These are phyloP conservation scores for Asbolus verrucosus DNA, from an alignment of 1,140 invertebrate species.

Conservation along the genomic window DNA sequence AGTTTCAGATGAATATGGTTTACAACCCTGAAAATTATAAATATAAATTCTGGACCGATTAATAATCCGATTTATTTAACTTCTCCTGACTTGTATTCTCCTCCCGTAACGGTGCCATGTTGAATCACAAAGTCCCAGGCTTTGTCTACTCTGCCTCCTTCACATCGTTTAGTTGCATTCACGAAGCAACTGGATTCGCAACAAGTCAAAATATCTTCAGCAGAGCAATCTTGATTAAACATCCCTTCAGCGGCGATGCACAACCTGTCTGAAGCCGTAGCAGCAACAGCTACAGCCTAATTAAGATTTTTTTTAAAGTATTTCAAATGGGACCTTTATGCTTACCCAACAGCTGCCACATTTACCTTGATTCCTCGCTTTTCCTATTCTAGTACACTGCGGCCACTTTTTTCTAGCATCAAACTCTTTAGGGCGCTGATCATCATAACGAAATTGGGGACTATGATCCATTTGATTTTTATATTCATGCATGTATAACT, in stretches of 20 bases:
- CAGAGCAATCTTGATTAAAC: neutral
- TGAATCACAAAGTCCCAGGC: neutral
- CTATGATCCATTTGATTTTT: no score
- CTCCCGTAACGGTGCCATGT: neutral
- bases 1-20: no score
- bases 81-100: neutral
- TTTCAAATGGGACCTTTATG: neutral
- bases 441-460: no score
- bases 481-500: no score
- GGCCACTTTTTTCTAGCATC: neutral
- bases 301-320: neutral
- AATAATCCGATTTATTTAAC: no score
- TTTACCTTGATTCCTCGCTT: neutral
- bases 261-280: neutral
- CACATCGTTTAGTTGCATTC: no score
- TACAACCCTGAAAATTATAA: no score
- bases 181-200: neutral
- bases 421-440: no score
- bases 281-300: neutral
- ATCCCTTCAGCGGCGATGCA: neutral
- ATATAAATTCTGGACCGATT: no score
- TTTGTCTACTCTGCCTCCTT: neutral
- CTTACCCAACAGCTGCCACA: neutral
- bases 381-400: neutral
- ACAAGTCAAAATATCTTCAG: neutral